Conservation (phyloP, 2,113 vertebrate species). For the Butastur rufipennis region DNA sequence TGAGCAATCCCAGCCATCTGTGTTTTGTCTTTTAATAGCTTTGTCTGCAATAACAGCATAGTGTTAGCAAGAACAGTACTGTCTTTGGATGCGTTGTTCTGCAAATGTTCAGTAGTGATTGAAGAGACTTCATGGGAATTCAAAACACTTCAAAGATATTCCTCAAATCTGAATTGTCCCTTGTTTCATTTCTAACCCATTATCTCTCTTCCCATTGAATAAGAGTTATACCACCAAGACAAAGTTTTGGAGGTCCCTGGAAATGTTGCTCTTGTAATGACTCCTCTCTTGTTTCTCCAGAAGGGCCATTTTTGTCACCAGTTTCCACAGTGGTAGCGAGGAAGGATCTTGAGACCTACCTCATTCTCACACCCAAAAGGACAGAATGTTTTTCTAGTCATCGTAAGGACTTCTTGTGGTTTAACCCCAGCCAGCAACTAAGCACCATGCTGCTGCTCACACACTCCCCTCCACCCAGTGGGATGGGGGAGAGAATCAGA, state of each 20-base stretch:
- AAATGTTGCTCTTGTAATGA: background rate
- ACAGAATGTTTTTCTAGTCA: background rate
- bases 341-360: background rate
- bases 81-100: background rate
- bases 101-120: background rate
- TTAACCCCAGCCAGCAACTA: too few relatives aligned
- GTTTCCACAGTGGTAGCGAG: background rate
- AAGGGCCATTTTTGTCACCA: background rate
- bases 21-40: background rate
- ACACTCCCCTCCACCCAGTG: too few relatives aligned
- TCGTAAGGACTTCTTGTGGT: background rate
- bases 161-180: background rate
- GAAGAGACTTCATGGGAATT: background rate
- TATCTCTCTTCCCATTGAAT: background rate
- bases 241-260: background rate
- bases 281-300: background rate
- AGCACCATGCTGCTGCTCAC: too few relatives aligned
- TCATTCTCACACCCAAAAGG: background rate
- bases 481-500: too few relatives aligned
- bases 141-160: background rate
- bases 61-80: background rate
- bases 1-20: background rate
- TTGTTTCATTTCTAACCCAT: background rate
- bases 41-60: background rate
- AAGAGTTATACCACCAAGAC: background rate